Base-by-base conservation (phyloP, 1,140 invertebrate species). In the Reticulitermes speratus region DNA sequence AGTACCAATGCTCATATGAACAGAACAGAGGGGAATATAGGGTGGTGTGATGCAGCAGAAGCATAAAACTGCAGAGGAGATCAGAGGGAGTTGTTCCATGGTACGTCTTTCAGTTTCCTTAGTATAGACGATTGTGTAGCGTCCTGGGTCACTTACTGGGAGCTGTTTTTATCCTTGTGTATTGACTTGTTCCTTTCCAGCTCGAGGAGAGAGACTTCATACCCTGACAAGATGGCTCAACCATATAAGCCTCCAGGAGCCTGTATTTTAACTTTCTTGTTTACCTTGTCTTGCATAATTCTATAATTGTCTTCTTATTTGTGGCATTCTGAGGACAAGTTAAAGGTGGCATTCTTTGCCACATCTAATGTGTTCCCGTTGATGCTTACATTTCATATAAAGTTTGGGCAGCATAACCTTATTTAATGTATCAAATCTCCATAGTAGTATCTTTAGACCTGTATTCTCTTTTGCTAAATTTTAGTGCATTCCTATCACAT, bases 331-430 rank as follows among this genome's bases (percentile, higher is more conserved):
- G 14, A 25, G n/a, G 12, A 30, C n/a, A 9, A 75, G 8, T 12
- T 25, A 2, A 30, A 14, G 25, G n/a, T 75, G 5, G 19, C 52
- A 12, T 0, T 19, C 5, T 6, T 21, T 55, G 52, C 9, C 52
- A 55, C 19, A 21, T 19, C 52, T 30, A 30, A 8, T 75, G n/a
- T 75, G 65, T 75, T 75, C 8, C 2, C 65, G 30, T 25, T 75
- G 65, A 75, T 75, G 25, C n/a, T 75, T 75, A 75, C n/a, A 75
- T 75, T 75, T 75, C 65, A 75, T 75, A 75, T n/a, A 3, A 55
- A 75, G 7, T n/a, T 75, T 75, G 30, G 65, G 14, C 65, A 75
- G n/a, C n/a, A 16, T 75, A 55, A 16, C 52, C 0, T 12, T 38
- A 30, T 75, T 75, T 75, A 25, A 75, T 30, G 9, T 30, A 75